These are phyloP conservation scores for Dromas ardeola DNA, from an alignment of 2,113 vertebrate species.

Conservation along the genomic window DNA sequence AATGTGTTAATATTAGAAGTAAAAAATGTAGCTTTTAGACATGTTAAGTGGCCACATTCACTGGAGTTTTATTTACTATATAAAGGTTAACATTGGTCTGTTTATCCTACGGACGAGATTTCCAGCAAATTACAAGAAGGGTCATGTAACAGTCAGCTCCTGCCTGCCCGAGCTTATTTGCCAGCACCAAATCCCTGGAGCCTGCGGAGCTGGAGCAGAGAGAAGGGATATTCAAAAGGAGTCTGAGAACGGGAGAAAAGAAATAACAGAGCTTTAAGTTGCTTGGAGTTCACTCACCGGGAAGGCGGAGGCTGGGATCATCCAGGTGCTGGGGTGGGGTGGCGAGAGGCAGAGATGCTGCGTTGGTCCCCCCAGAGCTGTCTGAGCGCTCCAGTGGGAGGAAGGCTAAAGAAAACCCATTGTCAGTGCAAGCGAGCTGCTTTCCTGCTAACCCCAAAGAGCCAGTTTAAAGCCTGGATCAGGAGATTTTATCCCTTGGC, in stretches of 20 bases:
- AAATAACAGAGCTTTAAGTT: neutral
- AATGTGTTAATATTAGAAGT: constrained; percentile 71
- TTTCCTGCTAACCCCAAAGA: neutral
- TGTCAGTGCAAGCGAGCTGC: neutral
- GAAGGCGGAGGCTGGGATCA: neutral
- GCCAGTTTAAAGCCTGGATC: constrained; percentile 1
- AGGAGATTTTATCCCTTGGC: neutral
- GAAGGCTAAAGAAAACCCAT: neutral
- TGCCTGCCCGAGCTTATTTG: constrained; percentile 44
- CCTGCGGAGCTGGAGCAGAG: constrained; percentile 1
- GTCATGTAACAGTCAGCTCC: constrained; percentile 71
- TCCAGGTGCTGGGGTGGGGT: neutral
- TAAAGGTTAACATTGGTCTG: constrained; percentile 62
- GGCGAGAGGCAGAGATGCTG: neutral
- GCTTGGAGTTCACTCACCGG: fast-evolving
- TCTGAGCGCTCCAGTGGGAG: neutral
- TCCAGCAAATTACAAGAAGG: constrained; percentile 69
- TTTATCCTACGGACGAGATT: constrained; percentile 60
- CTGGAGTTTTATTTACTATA: constrained; percentile 62
- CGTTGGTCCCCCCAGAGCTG: fast-evolving
- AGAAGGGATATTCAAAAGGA: constrained; percentile 13
- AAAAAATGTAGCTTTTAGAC: constrained; percentile 54
- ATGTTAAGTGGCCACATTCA: constrained; percentile 55
- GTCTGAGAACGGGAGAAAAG: neutral
- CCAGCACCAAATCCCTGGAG: constrained; percentile 58